Percentiles rank a stretch among this genome's conserved stretches.
These are phyloP conservation scores for Isoperla grammatica DNA, from an alignment of 2,888 invertebrate species.

Conservation along the genomic window DNA sequence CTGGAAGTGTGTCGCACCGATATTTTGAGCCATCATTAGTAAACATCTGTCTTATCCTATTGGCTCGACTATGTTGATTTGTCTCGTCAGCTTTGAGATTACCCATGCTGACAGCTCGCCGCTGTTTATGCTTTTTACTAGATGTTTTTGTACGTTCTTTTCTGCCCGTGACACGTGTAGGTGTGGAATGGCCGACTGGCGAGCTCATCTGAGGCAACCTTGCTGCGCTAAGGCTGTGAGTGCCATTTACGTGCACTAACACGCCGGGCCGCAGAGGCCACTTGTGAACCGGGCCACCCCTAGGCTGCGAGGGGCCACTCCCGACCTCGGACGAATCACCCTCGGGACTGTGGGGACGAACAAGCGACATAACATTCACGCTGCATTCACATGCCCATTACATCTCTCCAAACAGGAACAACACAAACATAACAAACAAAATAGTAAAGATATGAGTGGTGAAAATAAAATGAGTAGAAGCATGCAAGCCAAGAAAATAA, in stretches of 20 bases:
- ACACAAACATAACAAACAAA: conserved; percentile 7
- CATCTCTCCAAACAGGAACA: conserved; percentile 5
- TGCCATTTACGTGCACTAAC: conserved; percentile 79
- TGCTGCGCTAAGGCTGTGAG: conserved; percentile 55
- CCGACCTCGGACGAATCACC: conserved; percentile 39
- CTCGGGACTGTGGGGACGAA: conserved; percentile 22
- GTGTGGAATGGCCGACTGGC: conserved; percentile 10
- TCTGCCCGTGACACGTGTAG: conserved; percentile 17
- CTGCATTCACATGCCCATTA: conserved; percentile 3
- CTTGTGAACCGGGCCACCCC: conserved; percentile 45
- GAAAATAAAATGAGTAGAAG: conserved; percentile 5
- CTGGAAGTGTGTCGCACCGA: conserved; percentile 42
- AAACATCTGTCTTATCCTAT: conserved; percentile 38
- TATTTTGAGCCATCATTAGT: conserved; percentile 30
- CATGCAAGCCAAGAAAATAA: neutral
- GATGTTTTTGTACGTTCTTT: conserved; percentile 21
- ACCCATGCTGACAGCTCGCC: conserved; percentile 31
- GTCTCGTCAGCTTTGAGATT: conserved; percentile 33
- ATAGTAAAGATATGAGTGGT: neutral
- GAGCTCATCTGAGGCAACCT: conserved; percentile 33
- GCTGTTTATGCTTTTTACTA: conserved; percentile 24
- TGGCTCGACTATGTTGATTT: conserved; percentile 36
- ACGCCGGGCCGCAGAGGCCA: conserved; percentile 89
- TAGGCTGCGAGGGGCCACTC: conserved; percentile 33
- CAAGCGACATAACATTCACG: conserved; percentile 9